These are phyloP conservation scores for Leptinotarsa texana DNA, from an alignment of 1,140 invertebrate species.

Conservation along the genomic window DNA sequence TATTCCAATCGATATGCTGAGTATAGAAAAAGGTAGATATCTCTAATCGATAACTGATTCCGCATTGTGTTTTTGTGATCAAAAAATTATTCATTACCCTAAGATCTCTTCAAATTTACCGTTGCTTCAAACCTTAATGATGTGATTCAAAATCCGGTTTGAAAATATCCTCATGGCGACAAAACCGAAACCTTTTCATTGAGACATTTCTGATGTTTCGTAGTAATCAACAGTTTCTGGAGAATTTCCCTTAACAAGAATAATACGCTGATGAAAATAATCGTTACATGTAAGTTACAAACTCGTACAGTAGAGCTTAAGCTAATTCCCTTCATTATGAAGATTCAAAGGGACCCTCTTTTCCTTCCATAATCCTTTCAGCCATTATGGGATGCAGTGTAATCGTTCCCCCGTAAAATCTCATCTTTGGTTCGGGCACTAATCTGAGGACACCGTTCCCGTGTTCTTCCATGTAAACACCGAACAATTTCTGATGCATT, in stretches of 20 bases:
- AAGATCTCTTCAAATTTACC: too few relatives aligned
- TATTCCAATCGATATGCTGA: too few relatives aligned
- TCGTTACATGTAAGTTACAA: neutral
- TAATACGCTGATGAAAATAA: neutral
- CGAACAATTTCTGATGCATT: neutral
- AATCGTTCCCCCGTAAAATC: neutral
- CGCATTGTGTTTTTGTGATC: too few relatives aligned
- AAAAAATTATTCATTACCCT: too few relatives aligned
- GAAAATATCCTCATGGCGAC: too few relatives aligned
- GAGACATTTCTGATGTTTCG: too few relatives aligned
- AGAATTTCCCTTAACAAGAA: neutral
- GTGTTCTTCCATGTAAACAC: neutral
- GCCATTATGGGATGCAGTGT: slow-evolving; percentile 2
- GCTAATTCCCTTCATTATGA: neutral
- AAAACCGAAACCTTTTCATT: too few relatives aligned
- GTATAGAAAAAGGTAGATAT: too few relatives aligned
- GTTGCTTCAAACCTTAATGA: too few relatives aligned
- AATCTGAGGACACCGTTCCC: neutral
- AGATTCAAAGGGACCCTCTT: neutral
- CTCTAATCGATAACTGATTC: too few relatives aligned
- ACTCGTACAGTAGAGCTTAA: neutral
- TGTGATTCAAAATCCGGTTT: too few relatives aligned
- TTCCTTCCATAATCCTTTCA: slow-evolving; percentile 6
- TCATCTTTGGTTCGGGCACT: slow-evolving; percentile 3
- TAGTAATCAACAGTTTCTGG: neutral